These are phyloP conservation scores for Peromyscus maniculatus DNA, from an alignment of 2,113 vertebrate genomes.

Conservation along the genomic window DNA sequence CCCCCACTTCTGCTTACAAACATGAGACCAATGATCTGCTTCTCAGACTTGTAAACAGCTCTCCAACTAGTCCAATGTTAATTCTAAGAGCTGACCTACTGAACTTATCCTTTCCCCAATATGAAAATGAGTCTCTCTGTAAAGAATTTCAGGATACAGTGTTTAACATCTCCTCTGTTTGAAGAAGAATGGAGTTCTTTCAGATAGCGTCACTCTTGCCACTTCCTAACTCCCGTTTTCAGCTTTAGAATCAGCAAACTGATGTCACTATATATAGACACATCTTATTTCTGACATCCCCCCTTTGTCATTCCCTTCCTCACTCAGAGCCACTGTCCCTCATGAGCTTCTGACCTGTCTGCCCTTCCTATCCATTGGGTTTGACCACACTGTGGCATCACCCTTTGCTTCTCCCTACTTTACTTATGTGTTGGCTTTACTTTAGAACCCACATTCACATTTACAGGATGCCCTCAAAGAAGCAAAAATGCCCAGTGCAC, in stretches of 20 bases:
- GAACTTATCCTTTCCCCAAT: background rate
- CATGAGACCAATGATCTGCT: background rate
- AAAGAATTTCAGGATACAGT: background rate
- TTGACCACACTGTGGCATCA: background rate
- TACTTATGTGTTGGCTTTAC: background rate
- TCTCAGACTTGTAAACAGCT: background rate
- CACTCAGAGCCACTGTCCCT: background rate
- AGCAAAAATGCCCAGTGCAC: background rate
- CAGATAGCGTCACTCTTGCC: background rate
- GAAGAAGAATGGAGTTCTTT: background rate
- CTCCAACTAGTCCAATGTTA: background rate
- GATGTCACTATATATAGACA: background rate
- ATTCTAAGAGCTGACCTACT: background rate
- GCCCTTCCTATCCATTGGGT: background rate
- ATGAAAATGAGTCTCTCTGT: background rate
- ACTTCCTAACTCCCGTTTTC: background rate
- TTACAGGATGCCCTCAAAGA: background rate
- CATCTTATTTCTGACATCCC: background rate
- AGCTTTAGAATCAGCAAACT: background rate
- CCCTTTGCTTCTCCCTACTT: background rate
- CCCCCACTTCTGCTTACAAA: background rate
- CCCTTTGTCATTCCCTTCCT: background rate
- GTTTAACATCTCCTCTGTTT: background rate
- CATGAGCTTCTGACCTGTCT: background rate
- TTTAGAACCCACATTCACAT: background rate